Evolutionary conservation across 2,888 invertebrate species (phyloP), one percentile per base, ranked within the genome.

Genomic region (Acanthopleura granulata): DNA sequence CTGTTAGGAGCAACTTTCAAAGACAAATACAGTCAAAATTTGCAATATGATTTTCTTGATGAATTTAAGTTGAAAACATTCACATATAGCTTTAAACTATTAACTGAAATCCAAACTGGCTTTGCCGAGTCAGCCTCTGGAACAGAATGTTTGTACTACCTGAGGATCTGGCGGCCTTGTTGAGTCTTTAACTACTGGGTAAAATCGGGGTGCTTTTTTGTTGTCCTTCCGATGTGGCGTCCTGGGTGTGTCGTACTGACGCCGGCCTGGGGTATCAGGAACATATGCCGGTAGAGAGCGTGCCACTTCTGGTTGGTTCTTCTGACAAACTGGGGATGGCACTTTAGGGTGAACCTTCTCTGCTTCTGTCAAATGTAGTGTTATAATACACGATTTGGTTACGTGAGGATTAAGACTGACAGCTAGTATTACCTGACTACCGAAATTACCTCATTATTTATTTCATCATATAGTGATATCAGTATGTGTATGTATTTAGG

Each of bases 101-200:
- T n/a, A n/a, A n/a, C n/a, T n/a, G n/a, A n/a, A n/a, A n/a, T n/a
- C n/a, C n/a, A n/a, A n/a, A n/a, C n/a, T n/a, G n/a, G n/a, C n/a
- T 40, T 40, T 9, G 9, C 40, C 9, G 9, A 40, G 40, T 9
- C 3, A 40, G 40, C 4, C 9, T 40, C 40, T 40, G 40, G 40
- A 3, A 3, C 40, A 40, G 40, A 40, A 40, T 6, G 40, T 40
- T 66, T 29, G 16, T 62, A 78, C 18, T 72, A 90, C 90, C 86
- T 88, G 87, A 73, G 89, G 89, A 79, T 90, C 90, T 50, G 82
- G 83, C 4, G 84, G 91, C 78, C 83, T 75, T 92, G 83, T 86
- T 61, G 86, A 82, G 74, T 96, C 96, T 91, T 97, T 97, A 79
- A 95, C 95, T 12, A 98, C 97, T 0, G 98, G 97, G 91, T 97